These are phyloP conservation scores for Heliconius erato DNA, from an alignment of 2,888 invertebrate genomes.

Conservation along the genomic window DNA sequence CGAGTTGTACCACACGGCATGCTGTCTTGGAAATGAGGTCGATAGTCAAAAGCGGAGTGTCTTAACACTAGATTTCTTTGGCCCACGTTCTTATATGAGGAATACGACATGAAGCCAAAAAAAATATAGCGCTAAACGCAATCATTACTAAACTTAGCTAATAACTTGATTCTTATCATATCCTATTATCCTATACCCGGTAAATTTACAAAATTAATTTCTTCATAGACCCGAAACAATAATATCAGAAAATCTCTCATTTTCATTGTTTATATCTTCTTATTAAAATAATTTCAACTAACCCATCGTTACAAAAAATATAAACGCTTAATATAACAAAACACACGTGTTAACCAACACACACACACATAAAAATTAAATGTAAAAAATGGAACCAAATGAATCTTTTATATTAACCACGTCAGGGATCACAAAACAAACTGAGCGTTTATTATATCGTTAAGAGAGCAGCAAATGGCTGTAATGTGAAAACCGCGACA, in stretches of 20 bases:
- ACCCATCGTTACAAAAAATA: neutral
- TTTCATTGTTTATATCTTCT: neutral
- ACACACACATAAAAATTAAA: neutral
- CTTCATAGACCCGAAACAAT: neutral
- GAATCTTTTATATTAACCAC: constrained; percentile 31
- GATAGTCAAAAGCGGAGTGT: too few species aligned
- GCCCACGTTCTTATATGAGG: too few species aligned
- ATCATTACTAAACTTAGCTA: too few species aligned
- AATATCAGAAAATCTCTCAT: neutral
- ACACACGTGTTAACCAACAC: neutral
- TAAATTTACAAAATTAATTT: neutral
- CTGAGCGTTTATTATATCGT: constrained; percentile 48
- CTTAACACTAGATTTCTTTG: too few species aligned
- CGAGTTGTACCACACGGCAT: too few species aligned
- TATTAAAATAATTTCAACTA: too few species aligned
- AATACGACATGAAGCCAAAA: too few species aligned
- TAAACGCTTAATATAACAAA: neutral
- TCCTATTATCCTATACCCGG: too few species aligned
- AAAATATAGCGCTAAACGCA: too few species aligned
- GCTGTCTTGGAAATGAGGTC: too few species aligned
- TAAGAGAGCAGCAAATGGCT: constrained; percentile 54
- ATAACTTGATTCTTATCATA: too few species aligned
- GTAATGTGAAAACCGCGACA: constrained; percentile 67
- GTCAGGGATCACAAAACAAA: constrained; percentile 43
- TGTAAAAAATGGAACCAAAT: neutral